Conservation (phyloP, 2,797 vertebrate species). For the Crenuchus spilurus region DNA sequence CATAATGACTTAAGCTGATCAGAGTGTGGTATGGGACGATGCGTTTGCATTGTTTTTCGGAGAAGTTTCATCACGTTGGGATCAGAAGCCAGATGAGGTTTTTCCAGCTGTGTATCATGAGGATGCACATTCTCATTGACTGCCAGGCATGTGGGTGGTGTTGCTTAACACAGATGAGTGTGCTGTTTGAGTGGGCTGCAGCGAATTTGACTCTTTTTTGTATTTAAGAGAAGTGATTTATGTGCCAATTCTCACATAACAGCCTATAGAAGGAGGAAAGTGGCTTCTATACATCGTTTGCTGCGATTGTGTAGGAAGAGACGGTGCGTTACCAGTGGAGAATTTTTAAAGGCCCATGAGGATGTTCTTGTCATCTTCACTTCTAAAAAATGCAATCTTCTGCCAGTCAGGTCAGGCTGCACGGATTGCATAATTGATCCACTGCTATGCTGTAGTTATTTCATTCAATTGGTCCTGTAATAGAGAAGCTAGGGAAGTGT, state of each 20-base stretch:
- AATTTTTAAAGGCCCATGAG: conserved; percentile 6
- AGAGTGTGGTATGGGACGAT: too few relatives aligned
- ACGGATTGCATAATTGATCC: conserved; percentile 23
- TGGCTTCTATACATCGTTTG: conserved; percentile 11
- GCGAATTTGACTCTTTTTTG: conserved; percentile 38
- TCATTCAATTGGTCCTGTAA: conserved; percentile 7
- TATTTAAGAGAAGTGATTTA: conserved; percentile 34
- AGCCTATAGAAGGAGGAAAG: conserved; percentile 22
- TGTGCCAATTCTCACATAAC: conserved; percentile 27
- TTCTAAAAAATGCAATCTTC: conserved; percentile 4
- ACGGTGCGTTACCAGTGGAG: not conserved
- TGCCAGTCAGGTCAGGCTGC: not conserved
- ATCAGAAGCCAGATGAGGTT: conserved; percentile 11
- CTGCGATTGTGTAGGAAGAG: not conserved
- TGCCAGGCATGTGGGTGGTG: conserved; percentile 48
- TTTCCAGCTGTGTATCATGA: conserved; percentile 45
- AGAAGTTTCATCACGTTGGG: conserved; percentile 1
- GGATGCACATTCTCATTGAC: conserved; percentile 31
- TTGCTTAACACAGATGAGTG: conserved; percentile 46
- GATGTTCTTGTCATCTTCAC: conserved; percentile 16
- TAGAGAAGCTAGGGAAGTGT: not conserved
- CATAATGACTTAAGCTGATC: too few relatives aligned
- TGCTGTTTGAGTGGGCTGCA: conserved; percentile 45
- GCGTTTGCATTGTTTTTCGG: conserved; percentile 17
- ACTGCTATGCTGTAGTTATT: not conserved